Evolutionary conservation across 2,888 invertebrate genomes (phyloP).

Genomic region (Zygothrica quintamaculata): DNA sequence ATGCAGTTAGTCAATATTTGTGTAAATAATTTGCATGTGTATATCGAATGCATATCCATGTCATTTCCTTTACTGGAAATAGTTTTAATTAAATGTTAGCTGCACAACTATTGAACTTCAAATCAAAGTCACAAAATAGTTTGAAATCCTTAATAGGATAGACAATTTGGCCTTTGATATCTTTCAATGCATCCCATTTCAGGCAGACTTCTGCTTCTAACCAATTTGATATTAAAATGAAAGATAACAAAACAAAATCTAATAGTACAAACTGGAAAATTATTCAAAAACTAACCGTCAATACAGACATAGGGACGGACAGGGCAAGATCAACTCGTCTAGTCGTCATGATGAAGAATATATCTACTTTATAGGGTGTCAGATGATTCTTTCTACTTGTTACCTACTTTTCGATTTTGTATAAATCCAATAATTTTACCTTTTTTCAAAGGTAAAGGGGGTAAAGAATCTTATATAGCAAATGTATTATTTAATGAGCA

Average conservation of each 20-base stretch:
- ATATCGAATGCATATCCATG: conserved; percentile 24
- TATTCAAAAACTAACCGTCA: too few species aligned
- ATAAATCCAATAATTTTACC: too few species aligned
- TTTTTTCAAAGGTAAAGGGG: too few species aligned
- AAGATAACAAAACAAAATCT: conserved; percentile 30
- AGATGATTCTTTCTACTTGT: too few species aligned
- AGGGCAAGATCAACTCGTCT: too few species aligned
- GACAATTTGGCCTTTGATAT: conserved; percentile 32
- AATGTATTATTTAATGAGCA: too few species aligned
- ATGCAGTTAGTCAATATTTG: conserved; percentile 47
- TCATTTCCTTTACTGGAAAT: conserved; percentile 27
- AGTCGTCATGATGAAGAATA: too few species aligned
- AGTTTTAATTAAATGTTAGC: conserved; percentile 65
- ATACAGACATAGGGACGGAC: too few species aligned
- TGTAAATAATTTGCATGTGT: conserved; percentile 51
- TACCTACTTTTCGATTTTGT: too few species aligned
- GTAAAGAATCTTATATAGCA: too few species aligned
- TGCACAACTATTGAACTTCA: too few species aligned
- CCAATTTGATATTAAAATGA: conserved; percentile 36
- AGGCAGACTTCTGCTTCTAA: conserved; percentile 57
- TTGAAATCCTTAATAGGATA: conserved; percentile 37
- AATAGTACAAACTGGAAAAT: conserved; percentile 61
- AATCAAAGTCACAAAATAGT: conserved; percentile 3
- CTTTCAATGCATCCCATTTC: conserved; percentile 51
- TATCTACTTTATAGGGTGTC: too few species aligned